Percentiles rank a stretch among this genome's conserved stretches.
Evolutionary conservation across 2,888 invertebrate genomes (phyloP).

Genomic region (Andrena camellia): DNA sequence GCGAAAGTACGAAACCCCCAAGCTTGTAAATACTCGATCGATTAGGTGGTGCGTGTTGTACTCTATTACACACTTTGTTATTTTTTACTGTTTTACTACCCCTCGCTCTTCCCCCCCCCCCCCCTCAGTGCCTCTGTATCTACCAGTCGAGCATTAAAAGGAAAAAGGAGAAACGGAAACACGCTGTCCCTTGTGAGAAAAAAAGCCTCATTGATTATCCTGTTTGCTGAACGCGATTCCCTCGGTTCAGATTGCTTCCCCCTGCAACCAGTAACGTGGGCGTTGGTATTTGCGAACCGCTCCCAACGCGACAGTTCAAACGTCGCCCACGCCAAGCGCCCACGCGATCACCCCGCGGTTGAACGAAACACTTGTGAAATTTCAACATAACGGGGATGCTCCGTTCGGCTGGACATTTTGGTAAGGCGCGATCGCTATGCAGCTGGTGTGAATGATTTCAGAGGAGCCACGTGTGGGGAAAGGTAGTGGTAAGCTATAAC

Average conservation of each 20-base stretch:
- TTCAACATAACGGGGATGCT: neutral
- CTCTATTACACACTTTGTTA: conserved; percentile 33
- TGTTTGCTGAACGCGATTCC: conserved; percentile 6
- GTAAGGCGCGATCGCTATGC: neutral
- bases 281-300: conserved; percentile 47
- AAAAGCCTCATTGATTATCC: conserved; percentile 11
- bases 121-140: conserved; percentile 35
- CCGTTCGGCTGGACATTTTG: too few relatives aligned
- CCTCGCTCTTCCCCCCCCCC: neutral
- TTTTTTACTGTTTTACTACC: conserved; percentile 22
- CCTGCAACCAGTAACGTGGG: conserved; percentile 41
- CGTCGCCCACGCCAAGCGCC: conserved; percentile 59
- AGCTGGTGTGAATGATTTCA: neutral
- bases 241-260: conserved; percentile 3
- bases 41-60: conserved; percentile 53
- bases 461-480: too few relatives aligned
- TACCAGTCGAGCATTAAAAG: conserved; percentile 60
- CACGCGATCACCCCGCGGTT: conserved; percentile 26
- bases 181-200: neutral
- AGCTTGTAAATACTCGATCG: conserved; percentile 67
- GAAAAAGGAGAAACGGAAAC: conserved; percentile 17
- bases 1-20: conserved; percentile 35
- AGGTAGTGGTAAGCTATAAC: too few relatives aligned
- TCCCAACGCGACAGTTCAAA: conserved; percentile 16
- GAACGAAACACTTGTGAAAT: conserved; percentile 2